These are phyloP conservation scores for Conops quadrifasciatus DNA, from an alignment of 2,888 invertebrate species.

Conservation along the genomic window DNA sequence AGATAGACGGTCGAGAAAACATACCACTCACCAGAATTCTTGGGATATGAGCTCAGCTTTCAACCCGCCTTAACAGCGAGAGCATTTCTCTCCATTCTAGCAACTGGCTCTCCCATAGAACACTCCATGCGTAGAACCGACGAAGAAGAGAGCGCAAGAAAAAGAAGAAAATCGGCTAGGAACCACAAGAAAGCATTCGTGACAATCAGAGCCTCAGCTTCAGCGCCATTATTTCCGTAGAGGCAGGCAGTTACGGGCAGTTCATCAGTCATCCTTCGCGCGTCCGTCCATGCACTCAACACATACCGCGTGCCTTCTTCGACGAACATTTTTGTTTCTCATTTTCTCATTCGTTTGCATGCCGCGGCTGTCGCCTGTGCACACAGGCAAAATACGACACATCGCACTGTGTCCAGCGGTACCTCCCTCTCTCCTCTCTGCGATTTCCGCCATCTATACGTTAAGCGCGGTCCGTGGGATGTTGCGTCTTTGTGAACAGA, in stretches of 20 bases:
- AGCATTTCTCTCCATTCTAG: not conserved
- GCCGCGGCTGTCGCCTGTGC: conserved; percentile 13
- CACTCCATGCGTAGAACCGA: not conserved
- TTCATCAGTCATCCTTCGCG: conserved; percentile 21
- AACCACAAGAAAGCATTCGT: conserved; percentile 20
- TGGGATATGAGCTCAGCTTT: not conserved
- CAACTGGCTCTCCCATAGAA: not conserved
- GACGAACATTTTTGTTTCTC: conserved; percentile 19
- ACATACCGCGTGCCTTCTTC: conserved; percentile 15
- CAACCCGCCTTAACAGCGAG: not conserved
- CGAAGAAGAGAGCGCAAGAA: not conserved
- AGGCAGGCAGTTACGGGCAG: conserved; percentile 4
- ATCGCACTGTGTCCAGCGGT: conserved; percentile 18
- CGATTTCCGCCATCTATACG: conserved; percentile 25
- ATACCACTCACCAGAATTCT: conserved; percentile 1
- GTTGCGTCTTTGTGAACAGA: conserved; percentile 38
- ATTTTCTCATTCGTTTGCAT: conserved; percentile 23
- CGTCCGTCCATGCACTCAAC: conserved; percentile 9
- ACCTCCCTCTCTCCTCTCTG: conserved; percentile 20
- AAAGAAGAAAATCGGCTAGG: conserved; percentile 5
- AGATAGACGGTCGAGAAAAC: not conserved
- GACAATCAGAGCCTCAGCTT: conserved; percentile 19
- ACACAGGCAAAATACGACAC: conserved; percentile 19
- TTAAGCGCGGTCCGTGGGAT: conserved; percentile 47
- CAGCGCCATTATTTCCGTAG: not conserved